phyloP scores from a whole-genome alignment of 1,140 invertebrate genomes.

The Conopomorpha cramerella region DNA sequence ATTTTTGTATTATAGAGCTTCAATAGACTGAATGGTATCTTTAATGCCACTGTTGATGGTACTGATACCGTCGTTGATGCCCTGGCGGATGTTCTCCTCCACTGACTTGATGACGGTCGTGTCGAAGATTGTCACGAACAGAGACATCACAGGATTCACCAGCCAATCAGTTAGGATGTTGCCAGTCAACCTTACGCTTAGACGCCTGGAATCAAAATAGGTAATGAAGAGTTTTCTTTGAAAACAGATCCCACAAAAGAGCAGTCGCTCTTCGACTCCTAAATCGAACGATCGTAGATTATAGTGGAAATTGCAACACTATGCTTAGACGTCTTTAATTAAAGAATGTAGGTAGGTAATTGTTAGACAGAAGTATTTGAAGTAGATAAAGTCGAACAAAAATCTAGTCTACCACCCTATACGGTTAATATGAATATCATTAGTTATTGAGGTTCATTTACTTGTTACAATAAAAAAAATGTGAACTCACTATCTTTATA shows the following conservation, averaged over 20 bases:
- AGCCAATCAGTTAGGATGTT: constrained; percentile 49
- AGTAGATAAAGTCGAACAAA: too few species aligned
- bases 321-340: too few species aligned
- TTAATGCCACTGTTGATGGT: constrained; percentile 16
- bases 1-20: constrained; percentile 10
- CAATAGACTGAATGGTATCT: constrained; percentile 13
- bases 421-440: too few species aligned
- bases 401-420: too few species aligned
- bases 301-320: too few species aligned
- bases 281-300: too few species aligned
- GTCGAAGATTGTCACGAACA: constrained; percentile 44
- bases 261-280: not conserved
- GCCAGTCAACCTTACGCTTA: constrained; percentile 45
- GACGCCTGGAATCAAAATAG: constrained; percentile 28
- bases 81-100: constrained; percentile 25
- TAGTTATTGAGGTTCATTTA: too few species aligned
- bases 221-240: constrained; percentile 1
- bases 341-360: too few species aligned
- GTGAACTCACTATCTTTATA: too few species aligned
- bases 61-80: constrained; percentile 15
- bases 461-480: too few species aligned
- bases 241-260: not conserved
- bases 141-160: constrained; percentile 38
- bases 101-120: constrained; percentile 38
- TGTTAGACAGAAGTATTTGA: too few species aligned